Evolutionary conservation across 2,797 vertebrate genomes (phyloP), one percentile per base, ranked within the genome.

Genomic region (Sylvia borin): DNA sequence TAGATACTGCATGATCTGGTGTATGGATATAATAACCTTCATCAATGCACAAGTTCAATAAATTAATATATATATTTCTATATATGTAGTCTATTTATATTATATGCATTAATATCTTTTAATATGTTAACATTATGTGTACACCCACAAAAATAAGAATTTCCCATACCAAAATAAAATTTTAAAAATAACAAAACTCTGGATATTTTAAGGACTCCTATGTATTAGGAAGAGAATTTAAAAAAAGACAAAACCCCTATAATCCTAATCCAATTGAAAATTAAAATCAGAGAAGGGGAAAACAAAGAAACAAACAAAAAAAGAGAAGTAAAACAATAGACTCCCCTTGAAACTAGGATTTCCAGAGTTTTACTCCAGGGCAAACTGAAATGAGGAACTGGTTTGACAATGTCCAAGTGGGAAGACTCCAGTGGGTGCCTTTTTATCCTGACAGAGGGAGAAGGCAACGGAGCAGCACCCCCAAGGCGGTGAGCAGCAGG

Each of bases 221-320:
- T 15, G 26, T 31, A 26, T 62, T 31, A 53, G 8, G 10, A 62
- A 72, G 4, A 86, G 4, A 1, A 36, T 13, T 18, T 31, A 26
- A 47, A 26, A 26, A 43, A 2, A 45, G 0, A 13, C 0, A 53
- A 55, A 32, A 2, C 27, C 8, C 8, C 7, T 45, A 5, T n/a
- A 60, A 40, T 26, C 1, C 2, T 47, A 64, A 67, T 38, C 7
- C 14, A 64, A 38, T 1, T 19, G 53, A 81, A 67, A 7, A n/a
- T 40, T 55, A 71, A 54, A 77, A 36, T 53, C 27, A 51, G 4
- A 54, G 11, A 65, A n/a, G 5, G 2, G 4, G 3, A 77, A 40
- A 70, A 34, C 9, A 68, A 48, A 19, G 1, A 71, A 58, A 24
- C 4, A 73, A 53, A 40, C 3, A 38, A 36, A 58, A 27, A 34